Evolutionary conservation across 2,888 invertebrate species (phyloP), one percentile per base, ranked within the genome.

Genomic region (Meliscaeva auricollis): DNA sequence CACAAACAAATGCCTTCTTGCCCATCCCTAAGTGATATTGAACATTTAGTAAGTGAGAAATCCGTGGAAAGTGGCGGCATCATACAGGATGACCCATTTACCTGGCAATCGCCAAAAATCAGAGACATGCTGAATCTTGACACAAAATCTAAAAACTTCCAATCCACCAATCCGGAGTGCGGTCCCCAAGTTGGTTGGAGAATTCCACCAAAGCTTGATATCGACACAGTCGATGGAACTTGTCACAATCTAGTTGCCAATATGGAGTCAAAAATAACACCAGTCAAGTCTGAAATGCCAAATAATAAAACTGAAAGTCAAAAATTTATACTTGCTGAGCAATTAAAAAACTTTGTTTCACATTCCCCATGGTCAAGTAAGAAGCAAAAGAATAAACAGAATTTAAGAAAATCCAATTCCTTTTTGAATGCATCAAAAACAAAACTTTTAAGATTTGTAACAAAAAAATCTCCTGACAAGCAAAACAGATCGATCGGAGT

Each of bases 141-240:
- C 52, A 62, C 72, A 5, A 87, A 73, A 3, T 87, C 87, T 0
- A 88, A 80, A 15, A 32, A 88, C 17, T 90, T 89, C 35, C 88
- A 87, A 48, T 89, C 89, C 0, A 88, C 87, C 17, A 87, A 89
- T 4, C 79, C 88, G 0, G 46, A 88, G 38, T 89, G 90, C 4
- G 89, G 90, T 32, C 91, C 91, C 2, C 90, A 90, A 80, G 84
- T 91, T 8, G 90, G 91, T 2, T 91, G 91, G 91, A 88, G 88
- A 56, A 4, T 88, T n/a, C 89, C 90, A 1, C 88, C 87, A 0
- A 91, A 91, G 74, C 56, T 90, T 3, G 89, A 90, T 17, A 88
- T 92, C 22, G 92, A 92, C 62, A 91, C 90, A 0, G 92, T 92
- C 0, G 92, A 92, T 81, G 87, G 85, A 5, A 88, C 89, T 6